These are phyloP conservation scores for Zeuzera pyrina DNA, from an alignment of 2,888 invertebrate species.

Conservation along the genomic window DNA sequence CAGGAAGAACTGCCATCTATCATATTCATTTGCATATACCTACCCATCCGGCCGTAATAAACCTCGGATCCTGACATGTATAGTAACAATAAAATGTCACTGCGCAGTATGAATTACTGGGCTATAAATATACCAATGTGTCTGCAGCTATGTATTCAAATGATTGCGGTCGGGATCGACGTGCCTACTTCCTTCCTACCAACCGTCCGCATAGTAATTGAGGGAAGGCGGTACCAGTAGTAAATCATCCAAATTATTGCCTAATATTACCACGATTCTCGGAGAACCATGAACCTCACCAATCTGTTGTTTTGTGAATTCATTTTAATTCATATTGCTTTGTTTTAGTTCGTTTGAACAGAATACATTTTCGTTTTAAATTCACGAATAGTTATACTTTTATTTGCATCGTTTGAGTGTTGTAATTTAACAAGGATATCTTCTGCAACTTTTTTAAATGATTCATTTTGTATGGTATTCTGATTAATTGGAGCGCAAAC, in stretches of 20 bases:
- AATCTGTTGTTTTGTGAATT: slow-evolving; percentile 56
- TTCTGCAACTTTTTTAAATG: too few relatives aligned
- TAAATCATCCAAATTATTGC: slow-evolving; percentile 71
- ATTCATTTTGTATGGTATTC: too few relatives aligned
- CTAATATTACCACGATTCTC: slow-evolving; percentile 56
- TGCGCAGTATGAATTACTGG: slow-evolving; percentile 52
- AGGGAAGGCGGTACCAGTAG: slow-evolving; percentile 44
- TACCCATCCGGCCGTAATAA: too few relatives aligned
- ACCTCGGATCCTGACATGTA: slow-evolving; percentile 37
- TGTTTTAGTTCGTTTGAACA: slow-evolving; percentile 35
- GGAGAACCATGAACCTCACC: slow-evolving; percentile 35
- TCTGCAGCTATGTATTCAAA: slow-evolving; percentile 59
- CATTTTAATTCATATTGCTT: slow-evolving; percentile 48
- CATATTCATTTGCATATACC: slow-evolving; percentile 42
- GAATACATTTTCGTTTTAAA: too few relatives aligned
- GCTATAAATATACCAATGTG: slow-evolving; percentile 58
- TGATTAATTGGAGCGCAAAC: too few relatives aligned
- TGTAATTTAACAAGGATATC: too few relatives aligned
- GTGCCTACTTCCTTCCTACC: slow-evolving; percentile 62
- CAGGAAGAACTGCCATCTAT: too few relatives aligned
- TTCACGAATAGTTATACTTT: too few relatives aligned
- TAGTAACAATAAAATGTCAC: slow-evolving; percentile 57
- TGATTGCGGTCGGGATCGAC: slow-evolving; percentile 65
- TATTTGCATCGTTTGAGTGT: too few relatives aligned
- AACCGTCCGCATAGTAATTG: slow-evolving; percentile 63